Base-by-base conservation (phyloP, 2,113 vertebrate genomes). In the Paralichthys olivaceus region DNA sequence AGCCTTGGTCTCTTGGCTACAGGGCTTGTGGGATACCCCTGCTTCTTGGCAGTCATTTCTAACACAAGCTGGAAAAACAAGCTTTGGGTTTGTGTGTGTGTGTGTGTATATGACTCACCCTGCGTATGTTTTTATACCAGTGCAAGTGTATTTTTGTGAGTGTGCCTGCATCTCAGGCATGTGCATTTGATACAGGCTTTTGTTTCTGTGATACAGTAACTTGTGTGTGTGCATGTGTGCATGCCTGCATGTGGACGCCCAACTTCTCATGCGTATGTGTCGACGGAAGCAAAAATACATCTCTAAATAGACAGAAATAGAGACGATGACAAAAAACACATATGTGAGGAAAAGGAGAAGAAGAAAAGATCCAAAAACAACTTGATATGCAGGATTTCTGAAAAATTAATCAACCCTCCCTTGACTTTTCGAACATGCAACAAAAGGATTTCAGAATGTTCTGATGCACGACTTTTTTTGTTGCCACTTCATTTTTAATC, bases 21-120 rank as follows among this genome's bases (percentile, higher is more conserved):
- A 89, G 93, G 94, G 93, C 92, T 91, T 87, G 81, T 92, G 94
- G 94, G 93, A 93, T 88, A 93, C 83, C 93, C 91, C 87, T 84
- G 61, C 53, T 76, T 84, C 87, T 92, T 93, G 91, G 93, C 92
- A 92, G 89, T 85, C 83, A 82, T 74, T 90, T 95, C 83, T 91
- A 91, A 91, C 79, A 80, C 87, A 82, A 94, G 90, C 90, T 89
- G 56, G 84, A 83, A 90, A 91, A 91, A 91, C 84, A 79, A 43
- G 85, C 80, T 85, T 61, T 29, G 66, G 72, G 58, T 78, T 64
- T 72, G 40, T 84, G 45, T 59, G 43, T 78, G 72, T 55, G 74
- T 62, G 43, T 14, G 4, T 26, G 51, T 79, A 40, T 56, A 20
- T 49, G 87, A 90, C 73, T 90, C 81, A 90, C 58, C 67, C 65